Evolutionary conservation across 2,113 vertebrate genomes (phyloP), one percentile per base, ranked within the genome.

Genomic region (Salvelinus sp.): DNA sequence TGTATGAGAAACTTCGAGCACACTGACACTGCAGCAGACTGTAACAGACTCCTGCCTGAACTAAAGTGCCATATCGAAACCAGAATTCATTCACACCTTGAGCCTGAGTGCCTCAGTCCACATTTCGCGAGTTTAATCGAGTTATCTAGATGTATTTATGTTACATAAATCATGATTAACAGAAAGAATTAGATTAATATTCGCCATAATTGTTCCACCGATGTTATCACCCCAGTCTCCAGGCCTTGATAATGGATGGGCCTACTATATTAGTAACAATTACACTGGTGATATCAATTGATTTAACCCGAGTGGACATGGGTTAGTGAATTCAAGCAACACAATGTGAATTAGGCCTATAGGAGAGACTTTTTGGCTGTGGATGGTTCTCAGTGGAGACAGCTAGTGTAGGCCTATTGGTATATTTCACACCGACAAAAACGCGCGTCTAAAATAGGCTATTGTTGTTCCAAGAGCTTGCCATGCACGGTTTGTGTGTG

Each of bases 221-320:
- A 72, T 80, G 74, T 68, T 14, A 6, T 68, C 14, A 6, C 78
- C 10, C 67, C 78, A 44, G 38, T 10, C 38, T 44, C 38, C 38
- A 67, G 75, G 30, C 83, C 79, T 75, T 74, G 16, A 76, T 88
- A 74, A 81, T 80, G 65, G 72, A 75, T 50, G 38, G 23, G 16
- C 64, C 28, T n/a, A 20, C 18, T 20, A 27, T 66, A 76, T 69
- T 44, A 69, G 78, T 82, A 86, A 75, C 82, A 76, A 72, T 86
- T 79, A 80, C 77, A 70, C 76, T 10, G 74, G 63, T 79, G 83
- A 88, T 44, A 69, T 82, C 83, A 83, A 68, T 64, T 78, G 72
- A 23, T 86, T 81, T 83, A 86, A 80, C 77, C 6, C 58, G 18
- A 79, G 65, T 69, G 74, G 84, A 68, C 28, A 68, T 20, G 27